A percentile compares a stretch with the other conserved stretches of the same genome.
phyloP scores from a whole-genome alignment of 2,113 vertebrate species.

The Nothoprocta perdicaria region DNA sequence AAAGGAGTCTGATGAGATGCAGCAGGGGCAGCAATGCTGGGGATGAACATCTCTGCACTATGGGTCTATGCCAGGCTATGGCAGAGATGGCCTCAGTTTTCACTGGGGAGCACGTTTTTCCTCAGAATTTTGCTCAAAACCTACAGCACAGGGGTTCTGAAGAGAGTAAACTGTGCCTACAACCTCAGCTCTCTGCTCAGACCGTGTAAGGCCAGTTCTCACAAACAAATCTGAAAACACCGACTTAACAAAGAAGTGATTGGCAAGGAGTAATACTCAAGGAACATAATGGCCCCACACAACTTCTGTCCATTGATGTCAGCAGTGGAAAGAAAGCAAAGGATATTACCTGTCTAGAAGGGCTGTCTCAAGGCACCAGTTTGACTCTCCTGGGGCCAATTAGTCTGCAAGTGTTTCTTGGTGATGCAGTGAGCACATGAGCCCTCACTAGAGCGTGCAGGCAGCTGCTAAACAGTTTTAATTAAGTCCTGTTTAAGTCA shows the following conservation, averaged over 20 bases:
- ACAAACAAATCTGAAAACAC: background rate
- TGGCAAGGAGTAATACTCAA: background rate
- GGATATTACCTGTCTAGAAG: background rate
- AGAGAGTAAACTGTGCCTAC: background rate
- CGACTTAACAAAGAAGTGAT: background rate
- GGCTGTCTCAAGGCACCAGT: background rate
- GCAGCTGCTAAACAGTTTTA: constrained; percentile 7
- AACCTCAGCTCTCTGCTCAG: background rate
- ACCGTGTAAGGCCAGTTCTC: background rate
- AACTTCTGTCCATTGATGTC: background rate
- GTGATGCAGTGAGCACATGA: constrained; percentile 7
- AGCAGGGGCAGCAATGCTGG: background rate
- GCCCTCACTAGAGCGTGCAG: constrained; percentile 22
- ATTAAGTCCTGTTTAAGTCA: constrained; percentile 24
- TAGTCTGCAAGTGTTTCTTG: constrained; percentile 50
- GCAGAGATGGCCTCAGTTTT: background rate
- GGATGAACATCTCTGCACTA: background rate
- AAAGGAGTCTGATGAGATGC: background rate
- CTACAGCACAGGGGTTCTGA: background rate
- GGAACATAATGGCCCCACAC: background rate
- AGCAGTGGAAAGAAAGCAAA: constrained; percentile 13
- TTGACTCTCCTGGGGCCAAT: constrained; percentile 52
- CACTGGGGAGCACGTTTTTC: background rate
- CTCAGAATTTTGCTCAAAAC: background rate
- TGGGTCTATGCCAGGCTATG: rapidly evolving